Conservation (phyloP, 2,113 vertebrate genomes). For the Thymallus thymallus region DNA sequence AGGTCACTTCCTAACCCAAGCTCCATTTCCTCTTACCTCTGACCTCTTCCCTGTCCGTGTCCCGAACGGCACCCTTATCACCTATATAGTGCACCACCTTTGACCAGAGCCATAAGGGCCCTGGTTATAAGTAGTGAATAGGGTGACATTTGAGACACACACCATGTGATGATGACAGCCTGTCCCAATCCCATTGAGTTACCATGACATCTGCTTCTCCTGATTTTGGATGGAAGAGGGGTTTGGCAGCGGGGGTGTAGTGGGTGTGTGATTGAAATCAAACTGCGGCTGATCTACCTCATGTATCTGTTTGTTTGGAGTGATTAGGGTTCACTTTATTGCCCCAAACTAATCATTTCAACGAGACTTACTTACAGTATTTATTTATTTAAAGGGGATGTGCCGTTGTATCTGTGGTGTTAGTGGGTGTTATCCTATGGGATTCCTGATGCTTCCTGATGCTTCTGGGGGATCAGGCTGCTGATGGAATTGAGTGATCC, state of each 20-base stretch:
- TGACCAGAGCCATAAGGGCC: no score
- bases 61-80: no score
- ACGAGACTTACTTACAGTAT: slow-evolving; percentile 35
- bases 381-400: slow-evolving; percentile 27
- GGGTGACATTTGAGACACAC: no score
- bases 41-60: neutral
- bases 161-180: neutral
- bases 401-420: neutral
- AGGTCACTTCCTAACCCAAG: neutral
- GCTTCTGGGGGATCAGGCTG: slow-evolving; percentile 12
- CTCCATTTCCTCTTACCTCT: neutral
- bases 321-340: slow-evolving; percentile 47
- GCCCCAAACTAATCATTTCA: slow-evolving; percentile 47
- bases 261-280: slow-evolving; percentile 3
- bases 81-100: no score
- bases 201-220: slow-evolving; percentile 8
- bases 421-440: slow-evolving; percentile 25
- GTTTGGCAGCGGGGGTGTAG: no score
- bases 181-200: neutral
- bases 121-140: no score
- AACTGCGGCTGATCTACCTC: slow-evolving; percentile 39
- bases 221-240: neutral
- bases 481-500: slow-evolving; percentile 37
- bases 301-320: slow-evolving; percentile 44
- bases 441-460: slow-evolving; percentile 11